phyloP scores from a whole-genome alignment of 2,113 vertebrate genomes.

The Pygoscelis adeliae region DNA sequence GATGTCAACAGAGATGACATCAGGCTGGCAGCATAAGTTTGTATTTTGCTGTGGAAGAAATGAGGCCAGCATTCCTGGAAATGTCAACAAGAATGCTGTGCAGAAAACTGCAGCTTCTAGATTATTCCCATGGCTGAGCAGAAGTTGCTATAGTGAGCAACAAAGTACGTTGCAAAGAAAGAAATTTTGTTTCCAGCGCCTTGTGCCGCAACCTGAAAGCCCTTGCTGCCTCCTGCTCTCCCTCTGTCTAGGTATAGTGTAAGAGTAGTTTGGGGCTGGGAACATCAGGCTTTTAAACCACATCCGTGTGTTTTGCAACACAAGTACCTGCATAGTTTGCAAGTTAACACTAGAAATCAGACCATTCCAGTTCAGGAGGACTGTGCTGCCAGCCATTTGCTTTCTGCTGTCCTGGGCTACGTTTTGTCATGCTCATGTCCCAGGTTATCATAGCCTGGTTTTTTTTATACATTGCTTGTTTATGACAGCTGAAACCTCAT shows the following conservation, averaged over 20 bases:
- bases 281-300: not conserved
- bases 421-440: rapidly evolving
- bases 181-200: not conserved
- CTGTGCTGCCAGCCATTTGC: not conserved
- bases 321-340: not conserved
- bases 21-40: not conserved
- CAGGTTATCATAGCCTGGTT: not conserved
- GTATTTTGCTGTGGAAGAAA: conserved; percentile 15
- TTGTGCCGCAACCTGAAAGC: not conserved
- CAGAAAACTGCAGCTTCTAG: not conserved
- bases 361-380: not conserved
- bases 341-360: not conserved
- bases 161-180: not conserved
- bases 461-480: not conserved
- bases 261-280: not conserved
- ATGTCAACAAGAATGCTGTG: not conserved
- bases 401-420: not conserved
- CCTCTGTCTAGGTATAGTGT: not conserved
- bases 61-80: conserved; percentile 15
- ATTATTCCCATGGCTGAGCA: not conserved
- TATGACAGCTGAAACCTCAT: not conserved
- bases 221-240: not conserved
- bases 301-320: not conserved
- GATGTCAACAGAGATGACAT: conserved; percentile 2
- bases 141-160: not conserved